Percentiles rank a stretch among this genome's conserved stretches.
Evolutionary conservation across 1,140 invertebrate species (phyloP).

Genomic region (Lycorma delicatula): DNA sequence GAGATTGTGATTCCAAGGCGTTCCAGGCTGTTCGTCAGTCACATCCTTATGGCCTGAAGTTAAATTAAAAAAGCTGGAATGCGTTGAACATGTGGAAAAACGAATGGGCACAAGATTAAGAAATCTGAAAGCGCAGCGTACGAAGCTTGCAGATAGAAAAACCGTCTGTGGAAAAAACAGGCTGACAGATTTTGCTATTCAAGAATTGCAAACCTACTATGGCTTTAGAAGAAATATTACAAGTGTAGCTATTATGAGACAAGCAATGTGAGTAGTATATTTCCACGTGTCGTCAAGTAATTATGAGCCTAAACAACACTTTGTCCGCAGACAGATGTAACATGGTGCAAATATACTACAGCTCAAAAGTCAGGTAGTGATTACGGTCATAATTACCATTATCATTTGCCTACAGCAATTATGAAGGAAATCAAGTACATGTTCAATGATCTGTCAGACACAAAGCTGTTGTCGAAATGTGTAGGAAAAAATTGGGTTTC

Average conservation of each 20-base stretch:
- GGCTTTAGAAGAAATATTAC: background rate
- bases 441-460: too few species aligned
- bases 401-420: background rate
- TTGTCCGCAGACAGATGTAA: background rate
- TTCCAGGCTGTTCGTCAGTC: background rate
- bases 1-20: too few species aligned
- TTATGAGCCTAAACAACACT: background rate
- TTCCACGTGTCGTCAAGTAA: background rate
- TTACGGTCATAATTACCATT: background rate
- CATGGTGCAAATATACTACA: background rate
- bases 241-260: too few species aligned
- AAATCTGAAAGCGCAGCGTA: constrained; percentile 12
- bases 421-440: background rate
- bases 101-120: constrained; percentile 18
- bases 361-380: background rate
- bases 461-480: too few species aligned
- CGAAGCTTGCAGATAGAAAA: constrained; percentile 16
- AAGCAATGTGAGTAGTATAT: background rate
- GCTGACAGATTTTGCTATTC: constrained; percentile 16
- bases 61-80: constrained; percentile 13
- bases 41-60: background rate
- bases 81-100: constrained; percentile 15
- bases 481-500: too few species aligned
- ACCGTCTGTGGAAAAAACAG: constrained; percentile 12
- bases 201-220: constrained; percentile 21